A percentile compares a stretch with the other conserved stretches of the same genome.
These are phyloP conservation scores for Oenanthe melanoleuca DNA, from an alignment of 2,113 vertebrate genomes.

Conservation along the genomic window DNA sequence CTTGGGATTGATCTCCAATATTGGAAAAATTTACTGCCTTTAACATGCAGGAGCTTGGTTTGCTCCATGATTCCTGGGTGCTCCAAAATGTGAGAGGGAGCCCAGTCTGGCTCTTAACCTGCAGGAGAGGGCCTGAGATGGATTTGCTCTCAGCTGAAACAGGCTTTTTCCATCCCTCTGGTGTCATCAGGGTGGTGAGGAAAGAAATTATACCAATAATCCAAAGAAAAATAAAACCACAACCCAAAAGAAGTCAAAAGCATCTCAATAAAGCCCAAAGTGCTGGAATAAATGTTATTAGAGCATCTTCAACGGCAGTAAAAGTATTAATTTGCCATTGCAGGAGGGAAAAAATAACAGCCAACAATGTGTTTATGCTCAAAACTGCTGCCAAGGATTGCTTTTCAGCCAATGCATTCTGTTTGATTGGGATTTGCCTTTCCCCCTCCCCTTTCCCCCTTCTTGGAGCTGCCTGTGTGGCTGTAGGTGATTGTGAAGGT, in stretches of 20 bases:
- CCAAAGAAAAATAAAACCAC: neutral
- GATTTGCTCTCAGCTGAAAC: neutral
- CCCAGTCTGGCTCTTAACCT: neutral
- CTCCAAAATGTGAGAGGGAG: neutral
- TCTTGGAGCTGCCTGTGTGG: neutral
- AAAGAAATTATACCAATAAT: neutral
- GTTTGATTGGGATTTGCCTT: neutral
- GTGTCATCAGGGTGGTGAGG: neutral
- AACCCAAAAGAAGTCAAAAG: neutral
- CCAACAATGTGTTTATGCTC: neutral
- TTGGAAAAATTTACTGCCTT: neutral
- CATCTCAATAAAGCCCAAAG: conserved; percentile 25
- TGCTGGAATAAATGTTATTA: conserved; percentile 64
- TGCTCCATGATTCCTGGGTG: rapidly evolving
- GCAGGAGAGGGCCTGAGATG: rapidly evolving
- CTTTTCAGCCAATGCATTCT: neutral
- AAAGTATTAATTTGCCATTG: conserved; percentile 62
- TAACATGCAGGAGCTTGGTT: neutral
- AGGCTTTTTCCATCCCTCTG: neutral
- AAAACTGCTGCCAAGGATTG: neutral
- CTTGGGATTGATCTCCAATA: rapidly evolving
- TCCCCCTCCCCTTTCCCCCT: neutral
- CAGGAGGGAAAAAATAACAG: neutral
- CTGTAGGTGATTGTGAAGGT: neutral
- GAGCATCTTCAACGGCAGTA: conserved; percentile 26